A percentile compares a stretch with the other conserved stretches of the same genome.
Conservation (phyloP, 2,888 invertebrate genomes). For the Priocnemis perturbator region DNA sequence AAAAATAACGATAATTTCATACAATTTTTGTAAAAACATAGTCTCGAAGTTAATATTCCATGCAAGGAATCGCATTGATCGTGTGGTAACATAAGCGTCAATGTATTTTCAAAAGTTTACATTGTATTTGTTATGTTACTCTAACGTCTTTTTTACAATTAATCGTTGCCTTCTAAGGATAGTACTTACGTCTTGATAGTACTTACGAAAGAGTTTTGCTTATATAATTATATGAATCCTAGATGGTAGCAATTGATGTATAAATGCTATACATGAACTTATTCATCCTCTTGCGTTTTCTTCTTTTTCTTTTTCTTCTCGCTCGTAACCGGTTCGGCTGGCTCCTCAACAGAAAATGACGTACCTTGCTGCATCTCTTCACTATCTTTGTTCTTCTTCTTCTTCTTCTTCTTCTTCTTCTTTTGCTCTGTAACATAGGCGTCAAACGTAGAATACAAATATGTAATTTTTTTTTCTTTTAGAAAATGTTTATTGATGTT, state of each 20-base stretch:
- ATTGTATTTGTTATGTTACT: too few relatives aligned
- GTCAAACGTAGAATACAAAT: neutral
- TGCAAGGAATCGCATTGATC: neutral
- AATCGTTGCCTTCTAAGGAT: too few relatives aligned
- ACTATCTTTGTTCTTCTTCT: constrained; percentile 74
- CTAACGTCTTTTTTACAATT: too few relatives aligned
- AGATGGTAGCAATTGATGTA: neutral
- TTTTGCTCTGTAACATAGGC: constrained; percentile 55
- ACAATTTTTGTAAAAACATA: neutral
- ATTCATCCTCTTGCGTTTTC: constrained; percentile 55
- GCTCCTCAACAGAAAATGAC: constrained; percentile 35
- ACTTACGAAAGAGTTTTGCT: neutral
- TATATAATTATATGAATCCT: too few relatives aligned
- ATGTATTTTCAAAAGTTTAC: too few relatives aligned
- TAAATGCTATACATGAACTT: constrained; percentile 17
- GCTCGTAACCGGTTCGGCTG: constrained; percentile 36
- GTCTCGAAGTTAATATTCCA: neutral
- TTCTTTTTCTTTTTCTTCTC: constrained; percentile 60
- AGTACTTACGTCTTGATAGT: too few relatives aligned
- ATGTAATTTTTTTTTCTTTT: too few relatives aligned
- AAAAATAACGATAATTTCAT: constrained; percentile 1
- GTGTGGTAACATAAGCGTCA: too few relatives aligned
- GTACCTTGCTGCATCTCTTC: constrained; percentile 36
- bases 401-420: constrained; percentile 75
- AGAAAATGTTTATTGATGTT: neutral